Base-by-base conservation (phyloP, 1,140 invertebrate species). In the Pogonomyrmex barbatus region DNA sequence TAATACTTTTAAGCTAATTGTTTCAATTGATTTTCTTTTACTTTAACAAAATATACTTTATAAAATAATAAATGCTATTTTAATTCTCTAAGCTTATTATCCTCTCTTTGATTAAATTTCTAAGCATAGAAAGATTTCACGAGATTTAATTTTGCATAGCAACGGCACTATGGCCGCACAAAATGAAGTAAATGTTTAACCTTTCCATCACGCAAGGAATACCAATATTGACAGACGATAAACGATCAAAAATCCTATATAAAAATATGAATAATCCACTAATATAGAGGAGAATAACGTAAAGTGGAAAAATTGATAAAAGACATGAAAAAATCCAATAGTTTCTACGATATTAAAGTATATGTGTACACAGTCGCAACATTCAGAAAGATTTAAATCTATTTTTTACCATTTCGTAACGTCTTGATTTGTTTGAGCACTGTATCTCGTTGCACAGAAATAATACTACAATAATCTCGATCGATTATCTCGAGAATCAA, bases 121-220 rank as follows among this genome's bases (percentile, higher is more conserved):
- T 33, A 45, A 36, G 54, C 17, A 12, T 8, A 42, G 30, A 30
- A 24, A 14, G 14, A 45, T 58, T 42, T 39, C 54, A n/a, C 39
- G 24, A 56, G 33, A 47, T 47, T 82, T 58, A 58, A 71, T 70
- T 81, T 30, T 63, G 50, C 63, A 45, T 71, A 39, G 65, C 65
- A 52, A 24, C 24, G 24, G 24, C 24, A 24, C 24, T 12, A 45
- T 52, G 36, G 9, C 30, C 42, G 17, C 79, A 17, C 4, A 67
- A 83, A 83, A 83, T 83, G 54, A 83, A 73, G 79, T 47, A 73
- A 83, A 83, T 83, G 54, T 83, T 83, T 83, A 73, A 73, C 79
- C 42, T 83, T 73, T 83, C 79, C 42, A 83, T 83, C 67, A 73
- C 30, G 24, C 65, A 82, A 82, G 42, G 30, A 14, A 6, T 24